Evolutionary conservation across 2,888 invertebrate species (phyloP).

Genomic region (Tricholauxania praeusta): DNA sequence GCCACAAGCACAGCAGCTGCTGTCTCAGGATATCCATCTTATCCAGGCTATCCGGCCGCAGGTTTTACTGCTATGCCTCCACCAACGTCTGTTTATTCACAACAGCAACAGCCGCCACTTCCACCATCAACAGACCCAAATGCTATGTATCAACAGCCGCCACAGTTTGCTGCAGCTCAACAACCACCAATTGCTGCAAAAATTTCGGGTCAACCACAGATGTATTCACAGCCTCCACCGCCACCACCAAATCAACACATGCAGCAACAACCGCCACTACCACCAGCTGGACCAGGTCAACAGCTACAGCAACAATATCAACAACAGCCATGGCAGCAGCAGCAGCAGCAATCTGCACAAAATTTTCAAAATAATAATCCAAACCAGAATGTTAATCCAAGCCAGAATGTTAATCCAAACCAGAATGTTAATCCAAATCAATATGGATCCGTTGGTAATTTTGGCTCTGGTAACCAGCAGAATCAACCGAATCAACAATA

Average conservation of each 20-base stretch:
- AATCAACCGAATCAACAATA: constrained; percentile 11
- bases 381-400: constrained; percentile 27
- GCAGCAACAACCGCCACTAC: constrained; percentile 24
- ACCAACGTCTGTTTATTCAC: constrained; percentile 41
- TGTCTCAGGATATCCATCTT: constrained; percentile 40
- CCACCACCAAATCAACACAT: constrained; percentile 45
- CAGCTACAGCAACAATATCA: constrained; percentile 32
- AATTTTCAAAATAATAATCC: constrained; percentile 19
- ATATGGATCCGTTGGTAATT: neutral
- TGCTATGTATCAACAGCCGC: constrained; percentile 34
- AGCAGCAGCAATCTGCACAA: constrained; percentile 38
- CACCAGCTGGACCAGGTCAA: neutral
- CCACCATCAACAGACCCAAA: constrained; percentile 21
- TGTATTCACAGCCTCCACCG: constrained; percentile 61
- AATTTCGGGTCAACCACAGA: constrained; percentile 60
- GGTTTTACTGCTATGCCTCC: constrained; percentile 42
- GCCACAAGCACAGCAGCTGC: constrained; percentile 49
- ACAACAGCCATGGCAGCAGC: constrained; percentile 37
- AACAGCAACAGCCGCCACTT: constrained; percentile 43
- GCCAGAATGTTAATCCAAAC: constrained; percentile 27
- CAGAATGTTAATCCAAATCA: constrained; percentile 8
- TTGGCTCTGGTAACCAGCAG: no score
- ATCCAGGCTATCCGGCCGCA: constrained; percentile 34
- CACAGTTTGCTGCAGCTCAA: constrained; percentile 41
- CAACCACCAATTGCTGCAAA: constrained; percentile 46